phyloP scores from a whole-genome alignment of 2,888 invertebrate genomes.

The Oscheius sp. region DNA sequence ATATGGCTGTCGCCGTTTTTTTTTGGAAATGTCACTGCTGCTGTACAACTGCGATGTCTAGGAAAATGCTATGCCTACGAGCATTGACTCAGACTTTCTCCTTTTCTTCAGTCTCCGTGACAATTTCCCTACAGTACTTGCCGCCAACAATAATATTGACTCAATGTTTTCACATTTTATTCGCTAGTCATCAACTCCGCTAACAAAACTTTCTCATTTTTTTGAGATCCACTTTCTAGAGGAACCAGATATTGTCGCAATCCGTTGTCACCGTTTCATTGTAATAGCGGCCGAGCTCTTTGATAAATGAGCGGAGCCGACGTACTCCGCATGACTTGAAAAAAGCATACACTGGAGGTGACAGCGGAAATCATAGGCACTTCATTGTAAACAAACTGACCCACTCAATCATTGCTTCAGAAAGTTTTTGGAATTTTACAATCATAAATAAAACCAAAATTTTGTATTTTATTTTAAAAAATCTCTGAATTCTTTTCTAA shows the following conservation, averaged over 20 bases:
- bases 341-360: constrained; percentile 27
- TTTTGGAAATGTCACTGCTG: too few species aligned
- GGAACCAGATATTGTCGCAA: constrained; percentile 18
- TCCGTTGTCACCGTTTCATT: constrained; percentile 29
- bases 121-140: constrained; percentile 3
- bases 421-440: background rate
- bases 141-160: background rate
- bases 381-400: constrained; percentile 14
- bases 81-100: constrained; percentile 16
- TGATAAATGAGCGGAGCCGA: constrained; percentile 28
- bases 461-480: background rate
- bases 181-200: background rate
- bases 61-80: constrained; percentile 17
- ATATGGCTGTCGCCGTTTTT: too few species aligned
- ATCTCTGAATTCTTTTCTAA: background rate
- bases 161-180: background rate
- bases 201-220: background rate
- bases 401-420: background rate
- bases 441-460: too few species aligned
- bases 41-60: too few species aligned
- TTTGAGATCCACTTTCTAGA: background rate
- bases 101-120: constrained; percentile 20
- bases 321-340: constrained; percentile 31
- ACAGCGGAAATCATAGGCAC: constrained; percentile 4
- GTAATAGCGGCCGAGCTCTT: constrained; percentile 27